Conservation (phyloP, 1,140 invertebrate genomes). For the Venturia canescens region DNA sequence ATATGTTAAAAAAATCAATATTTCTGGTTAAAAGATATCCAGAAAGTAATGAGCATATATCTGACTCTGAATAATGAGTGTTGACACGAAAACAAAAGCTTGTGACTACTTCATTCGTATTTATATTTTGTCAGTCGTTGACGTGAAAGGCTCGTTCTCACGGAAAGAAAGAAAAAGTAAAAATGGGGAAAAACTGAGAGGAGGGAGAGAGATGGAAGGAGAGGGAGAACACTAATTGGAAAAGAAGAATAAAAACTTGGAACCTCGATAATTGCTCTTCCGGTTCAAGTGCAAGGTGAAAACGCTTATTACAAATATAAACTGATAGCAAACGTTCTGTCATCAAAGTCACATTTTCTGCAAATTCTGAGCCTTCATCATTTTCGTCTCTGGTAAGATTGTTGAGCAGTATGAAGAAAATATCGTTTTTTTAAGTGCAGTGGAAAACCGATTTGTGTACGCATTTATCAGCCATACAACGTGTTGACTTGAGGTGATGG, state of each 20-base stretch:
- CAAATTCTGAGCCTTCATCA: not conserved
- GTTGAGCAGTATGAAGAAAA: no score
- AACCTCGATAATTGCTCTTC: not conserved
- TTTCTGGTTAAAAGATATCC: not conserved
- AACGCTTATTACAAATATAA: slow-evolving; percentile 6
- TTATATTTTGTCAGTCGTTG: not conserved
- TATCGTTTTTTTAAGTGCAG: no score
- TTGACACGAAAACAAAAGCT: no score
- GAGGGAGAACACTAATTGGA: not conserved
- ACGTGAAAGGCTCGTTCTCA: not conserved
- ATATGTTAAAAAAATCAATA: no score
- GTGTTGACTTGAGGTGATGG: no score
- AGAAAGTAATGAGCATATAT: not conserved
- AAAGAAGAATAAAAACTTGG: not conserved
- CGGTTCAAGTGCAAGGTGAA: not conserved
- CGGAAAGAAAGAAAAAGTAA: not conserved
- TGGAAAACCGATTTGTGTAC: no score
- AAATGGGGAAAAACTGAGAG: no score
- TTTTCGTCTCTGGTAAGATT: no score
- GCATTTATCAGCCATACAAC: no score
- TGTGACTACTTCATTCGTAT: not conserved
- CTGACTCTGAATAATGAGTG: not conserved
- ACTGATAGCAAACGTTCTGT: not conserved
- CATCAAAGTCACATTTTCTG: not conserved
- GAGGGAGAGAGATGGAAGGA: not conserved